Conservation (phyloP, 2,888 invertebrate species). For the Vanessa cardui region DNA sequence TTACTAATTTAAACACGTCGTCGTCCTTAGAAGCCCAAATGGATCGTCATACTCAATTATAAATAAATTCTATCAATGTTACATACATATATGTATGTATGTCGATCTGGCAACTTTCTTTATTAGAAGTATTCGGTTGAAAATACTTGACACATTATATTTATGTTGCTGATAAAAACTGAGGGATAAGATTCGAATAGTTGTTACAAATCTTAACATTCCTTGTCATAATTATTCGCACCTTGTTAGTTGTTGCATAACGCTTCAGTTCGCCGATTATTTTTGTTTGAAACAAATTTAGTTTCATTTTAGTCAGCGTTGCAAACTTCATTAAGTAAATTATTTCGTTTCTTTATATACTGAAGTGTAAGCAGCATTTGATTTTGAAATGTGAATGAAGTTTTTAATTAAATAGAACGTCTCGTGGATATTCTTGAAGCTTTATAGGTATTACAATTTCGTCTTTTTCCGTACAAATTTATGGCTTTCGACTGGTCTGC, state of each 20-base stretch:
- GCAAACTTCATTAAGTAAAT: conserved; percentile 24
- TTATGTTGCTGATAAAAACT: background rate
- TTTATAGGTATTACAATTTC: background rate
- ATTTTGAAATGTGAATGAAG: conserved; percentile 19
- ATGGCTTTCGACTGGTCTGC: background rate
- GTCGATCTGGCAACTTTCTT: too few species aligned
- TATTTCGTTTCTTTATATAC: conserved; percentile 17
- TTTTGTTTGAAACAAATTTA: conserved; percentile 19
- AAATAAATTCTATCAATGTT: too few species aligned
- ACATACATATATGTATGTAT: too few species aligned
- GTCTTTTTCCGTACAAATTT: background rate
- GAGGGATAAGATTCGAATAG: background rate
- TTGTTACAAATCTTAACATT: background rate
- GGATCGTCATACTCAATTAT: too few species aligned
- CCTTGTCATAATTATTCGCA: background rate
- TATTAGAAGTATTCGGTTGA: too few species aligned
- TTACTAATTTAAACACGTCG: too few species aligned
- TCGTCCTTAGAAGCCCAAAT: too few species aligned
- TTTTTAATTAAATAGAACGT: conserved; percentile 22
- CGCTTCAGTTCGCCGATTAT: background rate
- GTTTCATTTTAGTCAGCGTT: conserved; percentile 20
- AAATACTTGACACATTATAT: too few species aligned
- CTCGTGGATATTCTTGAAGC: background rate
- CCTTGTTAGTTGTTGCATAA: background rate
- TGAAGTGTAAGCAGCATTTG: conserved; percentile 22